A percentile compares a stretch with the other conserved stretches of the same genome.
phyloP scores from a whole-genome alignment of 2,113 vertebrate genomes.

The Entelurus aequoreus region DNA sequence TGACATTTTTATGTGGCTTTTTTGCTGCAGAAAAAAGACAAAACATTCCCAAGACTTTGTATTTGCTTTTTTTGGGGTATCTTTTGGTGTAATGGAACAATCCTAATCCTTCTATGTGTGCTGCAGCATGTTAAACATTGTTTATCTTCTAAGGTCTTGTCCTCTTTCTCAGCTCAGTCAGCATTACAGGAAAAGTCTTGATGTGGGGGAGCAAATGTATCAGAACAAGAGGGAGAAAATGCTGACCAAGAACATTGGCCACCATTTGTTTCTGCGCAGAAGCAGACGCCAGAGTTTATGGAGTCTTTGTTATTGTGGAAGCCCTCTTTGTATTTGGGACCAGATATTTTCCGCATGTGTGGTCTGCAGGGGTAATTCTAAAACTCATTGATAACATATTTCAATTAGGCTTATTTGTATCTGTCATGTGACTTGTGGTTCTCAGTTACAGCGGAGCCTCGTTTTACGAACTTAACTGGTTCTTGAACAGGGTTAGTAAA shows the following conservation, averaged over 20 bases:
- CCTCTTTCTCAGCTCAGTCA: conserved; percentile 40
- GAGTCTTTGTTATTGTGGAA: conserved; percentile 11
- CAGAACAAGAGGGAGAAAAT: conserved; percentile 25
- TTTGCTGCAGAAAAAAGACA: conserved; percentile 18
- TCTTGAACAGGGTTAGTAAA: too few species aligned
- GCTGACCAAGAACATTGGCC: neutral
- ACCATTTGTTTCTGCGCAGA: conserved; percentile 2
- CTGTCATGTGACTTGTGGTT: too few species aligned
- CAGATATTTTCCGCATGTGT: conserved; percentile 9
- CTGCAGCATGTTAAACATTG: conserved; percentile 42
- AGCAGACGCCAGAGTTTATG: neutral
- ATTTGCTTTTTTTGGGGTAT: neutral
- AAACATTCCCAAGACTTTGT: too few species aligned
- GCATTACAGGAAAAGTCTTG: conserved; percentile 32
- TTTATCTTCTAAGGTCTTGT: conserved; percentile 53
- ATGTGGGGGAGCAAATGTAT: conserved; percentile 28
- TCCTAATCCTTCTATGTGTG: conserved; percentile 36
- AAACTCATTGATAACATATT: neutral
- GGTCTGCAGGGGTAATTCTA: conserved; percentile 12
- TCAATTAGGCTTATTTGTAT: too few species aligned
- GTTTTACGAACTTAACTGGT: too few species aligned
- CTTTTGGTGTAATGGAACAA: conserved; percentile 47
- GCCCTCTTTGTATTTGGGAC: conserved; percentile 10
- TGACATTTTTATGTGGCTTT: conserved; percentile 14
- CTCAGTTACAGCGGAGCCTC: too few species aligned